Conservation (phyloP, 2,113 vertebrate genomes). For the Tachuris rubrigastra region DNA sequence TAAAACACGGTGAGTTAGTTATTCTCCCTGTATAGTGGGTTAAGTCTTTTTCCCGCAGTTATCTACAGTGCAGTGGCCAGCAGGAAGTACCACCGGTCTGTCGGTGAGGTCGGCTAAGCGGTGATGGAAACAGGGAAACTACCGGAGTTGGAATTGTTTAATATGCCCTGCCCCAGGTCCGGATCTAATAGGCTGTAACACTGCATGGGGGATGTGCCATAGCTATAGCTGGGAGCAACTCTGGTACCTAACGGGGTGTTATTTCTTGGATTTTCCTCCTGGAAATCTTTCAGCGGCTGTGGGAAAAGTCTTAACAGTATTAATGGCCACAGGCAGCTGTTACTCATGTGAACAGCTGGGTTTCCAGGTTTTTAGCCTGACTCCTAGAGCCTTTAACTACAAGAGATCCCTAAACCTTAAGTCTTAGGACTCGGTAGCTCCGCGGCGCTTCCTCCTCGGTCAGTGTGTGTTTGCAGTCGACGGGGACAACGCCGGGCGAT, state of each 20-base stretch:
- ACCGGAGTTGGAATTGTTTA: constrained; percentile 55
- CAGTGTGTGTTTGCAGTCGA: constrained; percentile 3
- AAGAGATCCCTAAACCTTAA: constrained; percentile 5
- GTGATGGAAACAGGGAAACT: constrained; percentile 65
- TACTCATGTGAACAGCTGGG: background rate
- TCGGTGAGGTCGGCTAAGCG: constrained; percentile 71
- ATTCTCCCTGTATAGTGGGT: constrained; percentile 11
- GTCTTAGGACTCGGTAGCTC: constrained; percentile 5
- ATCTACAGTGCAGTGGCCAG: constrained; percentile 77
- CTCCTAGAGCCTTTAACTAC: constrained; percentile 24
- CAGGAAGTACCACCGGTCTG: constrained; percentile 57
- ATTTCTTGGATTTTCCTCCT: background rate
- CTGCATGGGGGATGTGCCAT: constrained; percentile 20
- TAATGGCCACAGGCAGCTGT: constrained; percentile 32
- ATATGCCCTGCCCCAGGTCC: constrained; percentile 57
- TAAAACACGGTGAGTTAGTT: constrained; percentile 63
- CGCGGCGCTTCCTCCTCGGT: constrained; percentile 40
- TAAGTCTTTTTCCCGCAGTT: constrained; percentile 59
- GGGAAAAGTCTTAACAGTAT: constrained; percentile 8
- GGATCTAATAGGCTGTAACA: constrained; percentile 58
- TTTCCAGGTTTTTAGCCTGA: constrained; percentile 29
- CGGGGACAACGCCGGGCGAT: background rate
- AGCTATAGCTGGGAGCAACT: constrained; percentile 66
- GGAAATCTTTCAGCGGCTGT: constrained; percentile 10
- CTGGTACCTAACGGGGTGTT: constrained; percentile 28